Evolutionary conservation across 1,140 invertebrate genomes (phyloP).

Genomic region (Platorchestia sp.): DNA sequence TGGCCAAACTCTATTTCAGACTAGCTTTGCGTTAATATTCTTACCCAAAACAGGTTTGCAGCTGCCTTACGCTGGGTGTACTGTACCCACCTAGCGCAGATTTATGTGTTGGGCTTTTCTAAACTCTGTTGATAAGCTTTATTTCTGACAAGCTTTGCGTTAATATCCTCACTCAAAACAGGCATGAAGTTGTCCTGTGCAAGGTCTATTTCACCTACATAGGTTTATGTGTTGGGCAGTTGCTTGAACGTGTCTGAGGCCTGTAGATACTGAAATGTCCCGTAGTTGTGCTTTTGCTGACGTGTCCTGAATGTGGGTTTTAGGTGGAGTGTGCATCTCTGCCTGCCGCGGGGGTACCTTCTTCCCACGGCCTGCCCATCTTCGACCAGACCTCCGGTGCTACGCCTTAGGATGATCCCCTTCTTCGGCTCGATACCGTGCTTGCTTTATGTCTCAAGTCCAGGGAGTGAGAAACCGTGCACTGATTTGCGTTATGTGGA

Average conservation of each 20-base stretch:
- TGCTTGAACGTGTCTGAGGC: neutral
- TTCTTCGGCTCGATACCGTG: neutral
- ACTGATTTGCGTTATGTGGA: neutral
- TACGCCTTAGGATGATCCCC: neutral
- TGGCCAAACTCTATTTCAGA: neutral
- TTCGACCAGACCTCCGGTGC: neutral
- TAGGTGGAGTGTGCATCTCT: neutral
- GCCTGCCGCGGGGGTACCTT: neutral
- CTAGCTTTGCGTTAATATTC: neutral
- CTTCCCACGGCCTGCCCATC: neutral
- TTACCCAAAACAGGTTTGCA: neutral
- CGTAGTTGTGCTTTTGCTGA: neutral
- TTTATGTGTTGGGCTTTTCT: neutral
- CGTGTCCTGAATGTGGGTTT: neutral
- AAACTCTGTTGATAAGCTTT: neutral
- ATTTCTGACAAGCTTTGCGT: neutral
- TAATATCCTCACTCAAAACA: neutral
- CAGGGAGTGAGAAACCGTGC: too few relatives aligned
- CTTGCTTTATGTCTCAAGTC: neutral
- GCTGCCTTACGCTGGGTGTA: neutral
- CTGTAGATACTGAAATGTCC: constrained; percentile 24
- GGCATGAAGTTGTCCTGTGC: neutral
- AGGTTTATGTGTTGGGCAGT: neutral
- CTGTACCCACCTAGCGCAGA: neutral
- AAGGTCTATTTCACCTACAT: neutral